phyloP scores from a whole-genome alignment of 92 coral and sea anemone genomes.

The Actinernus sp. region DNA sequence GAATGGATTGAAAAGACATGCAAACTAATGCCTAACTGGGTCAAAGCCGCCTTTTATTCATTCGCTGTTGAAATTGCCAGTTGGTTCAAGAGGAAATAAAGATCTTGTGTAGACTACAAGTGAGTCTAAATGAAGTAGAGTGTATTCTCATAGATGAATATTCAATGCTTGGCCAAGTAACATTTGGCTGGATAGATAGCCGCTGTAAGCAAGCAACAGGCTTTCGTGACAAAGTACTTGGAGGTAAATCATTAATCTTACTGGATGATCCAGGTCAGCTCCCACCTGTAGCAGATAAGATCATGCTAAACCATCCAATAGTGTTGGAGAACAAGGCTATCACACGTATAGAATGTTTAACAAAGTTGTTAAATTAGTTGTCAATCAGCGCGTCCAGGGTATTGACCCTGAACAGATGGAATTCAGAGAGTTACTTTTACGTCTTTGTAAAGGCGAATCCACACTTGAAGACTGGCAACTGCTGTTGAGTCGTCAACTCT shows the following conservation, averaged over 20 bases:
- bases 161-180: conserved; percentile 48
- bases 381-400: conserved; percentile 68
- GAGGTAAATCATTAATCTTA: conserved; percentile 3
- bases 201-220: conserved; percentile 34
- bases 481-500: conserved; percentile 44
- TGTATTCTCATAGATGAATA: conserved; percentile 33
- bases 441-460: conserved; percentile 37
- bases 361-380: conserved; percentile 51
- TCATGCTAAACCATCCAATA: conserved; percentile 63
- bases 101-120: conserved; percentile 34
- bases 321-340: conserved; percentile 62
- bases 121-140: conserved; percentile 15
- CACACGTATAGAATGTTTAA: conserved; percentile 61
- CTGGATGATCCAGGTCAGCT: conserved; percentile 22
- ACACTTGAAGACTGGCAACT: conserved; percentile 56
- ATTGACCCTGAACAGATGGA: conserved; percentile 47
- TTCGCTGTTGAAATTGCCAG: conserved; percentile 64
- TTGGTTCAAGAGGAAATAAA: conserved; percentile 46
- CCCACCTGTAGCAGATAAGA: conserved; percentile 68
- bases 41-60: conserved; percentile 67
- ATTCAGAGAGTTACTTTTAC: conserved; percentile 58
- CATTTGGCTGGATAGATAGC: conserved; percentile 14
- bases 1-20: too few species aligned
- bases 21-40: too few species aligned
- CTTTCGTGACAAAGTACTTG: conserved; percentile 21